These are phyloP conservation scores for Pissodes strobi DNA, from an alignment of 1,140 invertebrate genomes.

Conservation along the genomic window DNA sequence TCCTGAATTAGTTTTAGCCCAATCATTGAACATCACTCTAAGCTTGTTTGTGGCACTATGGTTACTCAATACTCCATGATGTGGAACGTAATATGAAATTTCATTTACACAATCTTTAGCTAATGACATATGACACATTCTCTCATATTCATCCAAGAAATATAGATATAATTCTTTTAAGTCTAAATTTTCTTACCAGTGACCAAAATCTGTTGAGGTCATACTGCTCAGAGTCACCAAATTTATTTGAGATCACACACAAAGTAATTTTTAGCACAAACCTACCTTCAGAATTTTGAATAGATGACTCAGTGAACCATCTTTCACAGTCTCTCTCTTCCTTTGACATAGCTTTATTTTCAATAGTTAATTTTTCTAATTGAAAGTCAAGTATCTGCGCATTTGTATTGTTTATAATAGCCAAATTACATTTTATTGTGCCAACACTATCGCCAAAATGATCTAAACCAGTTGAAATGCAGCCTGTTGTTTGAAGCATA, in stretches of 20 bases:
- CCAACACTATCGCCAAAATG: no score
- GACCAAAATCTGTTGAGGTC: neutral
- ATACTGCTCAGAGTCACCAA: neutral
- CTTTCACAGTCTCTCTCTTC: neutral
- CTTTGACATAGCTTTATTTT: neutral
- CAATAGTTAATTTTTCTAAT: no score
- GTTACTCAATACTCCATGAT: neutral
- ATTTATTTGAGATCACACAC: neutral
- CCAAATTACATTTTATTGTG: no score
- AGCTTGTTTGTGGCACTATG: neutral
- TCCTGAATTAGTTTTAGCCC: neutral
- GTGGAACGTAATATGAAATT: no score
- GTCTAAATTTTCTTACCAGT: neutral
- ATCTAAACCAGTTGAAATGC: no score
- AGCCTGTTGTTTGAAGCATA: no score
- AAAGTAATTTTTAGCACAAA: neutral
- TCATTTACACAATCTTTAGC: no score
- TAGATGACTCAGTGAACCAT: neutral
- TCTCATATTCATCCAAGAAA: no score
- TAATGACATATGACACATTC: neutral
- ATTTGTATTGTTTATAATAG: no score
- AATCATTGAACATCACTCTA: neutral
- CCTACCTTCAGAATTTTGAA: neutral
- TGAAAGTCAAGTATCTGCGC: no score
- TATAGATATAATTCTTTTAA: neutral